phyloP scores from a whole-genome alignment of 2,888 invertebrate genomes.

The Coecobrya sp. region DNA sequence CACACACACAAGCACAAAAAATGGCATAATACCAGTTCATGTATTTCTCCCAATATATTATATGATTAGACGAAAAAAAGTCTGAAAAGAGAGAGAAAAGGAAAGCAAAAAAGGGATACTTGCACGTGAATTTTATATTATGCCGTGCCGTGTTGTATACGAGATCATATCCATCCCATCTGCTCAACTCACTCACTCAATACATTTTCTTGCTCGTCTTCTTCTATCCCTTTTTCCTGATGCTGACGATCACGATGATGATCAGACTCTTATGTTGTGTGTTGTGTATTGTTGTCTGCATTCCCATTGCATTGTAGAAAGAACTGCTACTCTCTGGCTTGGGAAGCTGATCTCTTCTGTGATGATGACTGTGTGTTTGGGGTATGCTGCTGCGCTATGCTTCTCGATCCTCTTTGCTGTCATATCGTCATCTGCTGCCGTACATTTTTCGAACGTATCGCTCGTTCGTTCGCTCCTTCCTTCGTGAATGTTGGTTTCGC shows the following conservation, averaged over 20 bases:
- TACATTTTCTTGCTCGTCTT: slow-evolving; percentile 22
- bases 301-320: not conserved
- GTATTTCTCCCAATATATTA: slow-evolving; percentile 63
- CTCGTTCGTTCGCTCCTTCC: slow-evolving; percentile 20
- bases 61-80: not conserved
- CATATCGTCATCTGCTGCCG: slow-evolving; percentile 49
- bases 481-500: not conserved
- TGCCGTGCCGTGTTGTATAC: slow-evolving; percentile 19
- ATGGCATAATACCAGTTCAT: slow-evolving; percentile 65
- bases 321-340: not conserved
- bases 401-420: slow-evolving; percentile 53
- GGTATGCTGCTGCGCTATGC: slow-evolving; percentile 46
- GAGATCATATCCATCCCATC: slow-evolving; percentile 46
- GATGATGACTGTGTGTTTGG: slow-evolving; percentile 28
- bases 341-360: slow-evolving; percentile 13
- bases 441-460: slow-evolving; percentile 51
- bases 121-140: slow-evolving; percentile 58
- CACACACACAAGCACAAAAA: not conserved
- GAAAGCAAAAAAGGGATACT: slow-evolving; percentile 41
- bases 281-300: not conserved
- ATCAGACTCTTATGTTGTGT: not conserved
- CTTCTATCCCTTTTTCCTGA: slow-evolving; percentile 39
- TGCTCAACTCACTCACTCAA: slow-evolving; percentile 52
- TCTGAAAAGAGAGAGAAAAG: slow-evolving; percentile 2
- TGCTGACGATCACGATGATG: slow-evolving; percentile 3